These are phyloP conservation scores for Paelopatides confundens DNA, from an alignment of 53 echinoderm and acorn worm species.

Conservation along the genomic window DNA sequence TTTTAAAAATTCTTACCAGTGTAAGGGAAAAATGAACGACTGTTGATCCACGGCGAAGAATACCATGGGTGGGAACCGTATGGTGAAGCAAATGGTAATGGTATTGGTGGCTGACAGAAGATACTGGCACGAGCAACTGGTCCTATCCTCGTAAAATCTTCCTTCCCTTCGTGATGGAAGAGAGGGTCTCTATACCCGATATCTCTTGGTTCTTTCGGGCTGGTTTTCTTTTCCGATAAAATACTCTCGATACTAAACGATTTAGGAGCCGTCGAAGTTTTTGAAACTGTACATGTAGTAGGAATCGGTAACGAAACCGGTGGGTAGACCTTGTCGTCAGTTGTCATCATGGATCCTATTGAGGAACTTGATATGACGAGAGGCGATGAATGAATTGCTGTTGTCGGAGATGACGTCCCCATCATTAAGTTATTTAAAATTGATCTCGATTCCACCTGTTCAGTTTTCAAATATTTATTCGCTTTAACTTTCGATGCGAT, in stretches of 20 bases:
- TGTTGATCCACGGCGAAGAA: constrained; percentile 12
- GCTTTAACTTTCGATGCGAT: too few relatives aligned
- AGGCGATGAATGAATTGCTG: neutral
- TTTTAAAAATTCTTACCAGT: neutral
- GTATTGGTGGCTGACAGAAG: neutral
- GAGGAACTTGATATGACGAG: neutral
- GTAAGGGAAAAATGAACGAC: constrained; percentile 8
- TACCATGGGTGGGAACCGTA: constrained; percentile 27
- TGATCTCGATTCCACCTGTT: too few relatives aligned
- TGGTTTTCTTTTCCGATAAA: constrained; percentile 8
- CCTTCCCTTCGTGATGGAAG: neutral
- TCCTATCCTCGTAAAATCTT: neutral
- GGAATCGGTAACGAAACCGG: neutral
- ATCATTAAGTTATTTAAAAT: neutral
- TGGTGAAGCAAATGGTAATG: neutral
- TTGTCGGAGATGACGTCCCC: neutral
- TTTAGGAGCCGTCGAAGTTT: neutral
- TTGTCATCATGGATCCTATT: neutral
- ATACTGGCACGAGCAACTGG: neutral
- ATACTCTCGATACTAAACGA: constrained; percentile 35
- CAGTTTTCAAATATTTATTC: too few relatives aligned
- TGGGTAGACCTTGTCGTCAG: neutral
- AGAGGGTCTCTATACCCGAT: neutral
- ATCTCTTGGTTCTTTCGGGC: neutral
- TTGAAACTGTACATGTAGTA: neutral